A percentile compares a stretch with the other conserved stretches of the same genome.
phyloP scores from a whole-genome alignment of 2,797 vertebrate genomes.

The Sorex maritimensis region DNA sequence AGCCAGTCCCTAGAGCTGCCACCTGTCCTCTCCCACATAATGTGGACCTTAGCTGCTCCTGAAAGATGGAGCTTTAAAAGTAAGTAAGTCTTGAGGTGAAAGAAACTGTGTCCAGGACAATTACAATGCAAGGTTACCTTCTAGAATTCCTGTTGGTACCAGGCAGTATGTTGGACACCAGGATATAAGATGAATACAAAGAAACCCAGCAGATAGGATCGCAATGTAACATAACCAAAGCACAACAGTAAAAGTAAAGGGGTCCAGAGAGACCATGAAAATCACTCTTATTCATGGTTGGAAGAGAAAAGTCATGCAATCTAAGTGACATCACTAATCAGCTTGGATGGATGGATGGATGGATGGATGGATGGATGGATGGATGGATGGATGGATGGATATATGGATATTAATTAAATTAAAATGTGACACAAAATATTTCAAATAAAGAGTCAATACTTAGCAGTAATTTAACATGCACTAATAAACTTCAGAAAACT shows the following conservation, averaged over 20 bases:
- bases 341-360: background rate
- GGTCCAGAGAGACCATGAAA: background rate
- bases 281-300: background rate
- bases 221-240: background rate
- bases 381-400: background rate
- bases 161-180: background rate
- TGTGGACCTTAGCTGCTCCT: background rate
- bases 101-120: background rate
- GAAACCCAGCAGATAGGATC: background rate
- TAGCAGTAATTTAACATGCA: background rate
- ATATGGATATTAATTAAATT: conserved; percentile 20
- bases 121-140: background rate
- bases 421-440: background rate
- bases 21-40: background rate
- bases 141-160: background rate
- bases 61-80: background rate
- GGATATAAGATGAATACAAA: background rate
- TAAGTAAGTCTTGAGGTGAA: background rate
- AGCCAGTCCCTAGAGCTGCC: too few relatives aligned
- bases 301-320: background rate
- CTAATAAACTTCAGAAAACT: background rate
- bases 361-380: background rate
- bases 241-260: background rate
- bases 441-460: background rate
- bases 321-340: conserved; percentile 15